These are phyloP conservation scores for Hippopotamyrus pictus DNA, from an alignment of 2,797 vertebrate genomes.

Conservation along the genomic window DNA sequence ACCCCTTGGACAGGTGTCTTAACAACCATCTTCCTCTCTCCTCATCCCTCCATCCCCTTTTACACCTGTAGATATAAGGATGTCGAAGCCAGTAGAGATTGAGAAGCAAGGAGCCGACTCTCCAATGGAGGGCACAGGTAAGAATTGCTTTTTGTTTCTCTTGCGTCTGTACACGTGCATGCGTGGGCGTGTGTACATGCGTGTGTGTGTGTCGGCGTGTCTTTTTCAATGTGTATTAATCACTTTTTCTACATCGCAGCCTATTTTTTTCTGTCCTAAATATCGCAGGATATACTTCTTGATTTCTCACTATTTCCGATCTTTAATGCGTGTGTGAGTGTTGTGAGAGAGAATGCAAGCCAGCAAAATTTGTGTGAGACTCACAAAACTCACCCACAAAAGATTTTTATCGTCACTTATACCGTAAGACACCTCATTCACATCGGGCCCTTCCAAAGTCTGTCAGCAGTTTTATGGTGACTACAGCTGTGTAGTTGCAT, in stretches of 20 bases:
- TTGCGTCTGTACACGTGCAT: background rate
- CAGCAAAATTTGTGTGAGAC: background rate
- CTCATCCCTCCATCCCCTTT: background rate
- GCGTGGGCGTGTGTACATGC: background rate
- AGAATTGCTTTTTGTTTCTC: conserved; percentile 11
- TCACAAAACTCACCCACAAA: conserved; percentile 15
- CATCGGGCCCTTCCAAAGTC: background rate
- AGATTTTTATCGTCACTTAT: conserved; percentile 14
- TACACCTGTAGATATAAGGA: conserved; percentile 75
- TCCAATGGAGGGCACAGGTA: conserved; percentile 75
- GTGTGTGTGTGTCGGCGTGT: background rate
- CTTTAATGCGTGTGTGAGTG: background rate
- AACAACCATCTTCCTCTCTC: background rate
- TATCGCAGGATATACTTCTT: background rate
- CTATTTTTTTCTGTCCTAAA: conserved; percentile 12
- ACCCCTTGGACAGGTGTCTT: background rate
- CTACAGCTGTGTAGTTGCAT: background rate
- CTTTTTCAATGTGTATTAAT: background rate
- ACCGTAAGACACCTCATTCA: background rate
- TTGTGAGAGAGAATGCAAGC: background rate
- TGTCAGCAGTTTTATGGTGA: background rate
- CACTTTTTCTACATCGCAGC: background rate
- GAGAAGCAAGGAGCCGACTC: conserved; percentile 77
- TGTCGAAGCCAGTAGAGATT: conserved; percentile 82
- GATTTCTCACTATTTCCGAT: conserved; percentile 19